These are phyloP conservation scores for Gallinago nigripennis DNA, from an alignment of 2,797 vertebrate species.

Conservation along the genomic window DNA sequence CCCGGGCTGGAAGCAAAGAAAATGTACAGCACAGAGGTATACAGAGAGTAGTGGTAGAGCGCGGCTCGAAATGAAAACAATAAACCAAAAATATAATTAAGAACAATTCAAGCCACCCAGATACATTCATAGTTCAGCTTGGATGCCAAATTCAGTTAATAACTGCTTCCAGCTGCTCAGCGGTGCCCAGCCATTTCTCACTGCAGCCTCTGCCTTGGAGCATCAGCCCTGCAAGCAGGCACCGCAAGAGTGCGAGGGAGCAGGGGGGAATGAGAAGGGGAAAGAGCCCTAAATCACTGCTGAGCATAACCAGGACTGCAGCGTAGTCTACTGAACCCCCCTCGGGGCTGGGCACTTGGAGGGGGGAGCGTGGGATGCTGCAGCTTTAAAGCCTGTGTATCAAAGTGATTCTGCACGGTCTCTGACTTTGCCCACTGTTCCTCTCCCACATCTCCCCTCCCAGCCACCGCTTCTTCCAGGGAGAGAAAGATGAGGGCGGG, in stretches of 20 bases:
- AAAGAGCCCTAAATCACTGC: not conserved
- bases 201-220: not conserved
- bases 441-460: not conserved
- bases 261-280: not conserved
- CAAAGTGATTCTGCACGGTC: rapidly evolving
- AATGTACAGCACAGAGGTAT: not conserved
- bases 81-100: constrained; percentile 57
- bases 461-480: rapidly evolving
- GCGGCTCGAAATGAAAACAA: constrained; percentile 29
- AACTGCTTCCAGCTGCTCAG: constrained; percentile 53
- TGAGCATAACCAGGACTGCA: not conserved
- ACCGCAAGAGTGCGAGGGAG: not conserved
- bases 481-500: not conserved
- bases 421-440: rapidly evolving
- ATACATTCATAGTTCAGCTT: not conserved
- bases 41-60: not conserved
- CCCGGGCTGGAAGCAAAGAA: not conserved
- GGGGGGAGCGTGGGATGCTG: not conserved
- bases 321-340: rapidly evolving
- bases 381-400: not conserved
- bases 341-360: not conserved
- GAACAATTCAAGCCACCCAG: constrained; percentile 48
- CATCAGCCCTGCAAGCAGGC: not conserved
- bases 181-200: not conserved
- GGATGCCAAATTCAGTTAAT: constrained; percentile 1